Percentiles rank a stretch among this genome's conserved stretches.
Evolutionary conservation across 2,797 vertebrate species (phyloP).

Genomic region (Anguilla obscura): DNA sequence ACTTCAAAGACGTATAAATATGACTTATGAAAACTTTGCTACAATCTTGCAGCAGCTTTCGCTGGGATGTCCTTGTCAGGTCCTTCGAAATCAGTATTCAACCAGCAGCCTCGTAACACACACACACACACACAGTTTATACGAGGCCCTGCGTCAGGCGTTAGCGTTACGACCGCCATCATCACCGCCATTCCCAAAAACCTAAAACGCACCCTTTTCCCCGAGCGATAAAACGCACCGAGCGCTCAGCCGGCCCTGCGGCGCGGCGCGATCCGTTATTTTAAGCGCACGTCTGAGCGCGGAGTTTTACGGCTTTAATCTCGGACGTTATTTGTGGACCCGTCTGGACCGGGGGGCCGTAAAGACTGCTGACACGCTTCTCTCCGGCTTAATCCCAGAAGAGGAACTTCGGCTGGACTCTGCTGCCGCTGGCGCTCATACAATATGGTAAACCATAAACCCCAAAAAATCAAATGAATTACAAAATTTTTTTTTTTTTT

Average conservation of each 20-base stretch:
- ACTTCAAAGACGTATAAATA: not conserved
- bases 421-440: not conserved
- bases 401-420: not conserved
- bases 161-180: not conserved
- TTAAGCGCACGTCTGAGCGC: not conserved
- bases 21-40: not conserved
- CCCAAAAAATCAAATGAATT: not conserved
- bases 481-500: not conserved
- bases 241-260: not conserved
- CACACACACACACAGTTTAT: not conserved
- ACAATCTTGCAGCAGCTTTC: not conserved
- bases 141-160: not conserved
- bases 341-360: not conserved
- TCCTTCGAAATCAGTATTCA: not conserved
- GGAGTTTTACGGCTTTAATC: constrained; percentile 3
- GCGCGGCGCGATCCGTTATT: not conserved
- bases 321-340: constrained; percentile 8
- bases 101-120: not conserved
- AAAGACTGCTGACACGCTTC: not conserved
- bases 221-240: not conserved
- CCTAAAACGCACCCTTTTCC: not conserved
- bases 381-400: not conserved
- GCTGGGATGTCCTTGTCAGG: not conserved
- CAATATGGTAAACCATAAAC: not conserved
- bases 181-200: not conserved